Evolutionary conservation across 1,140 invertebrate species (phyloP), one percentile per base, ranked within the genome.

Genomic region (Eufriesea mexicana): DNA sequence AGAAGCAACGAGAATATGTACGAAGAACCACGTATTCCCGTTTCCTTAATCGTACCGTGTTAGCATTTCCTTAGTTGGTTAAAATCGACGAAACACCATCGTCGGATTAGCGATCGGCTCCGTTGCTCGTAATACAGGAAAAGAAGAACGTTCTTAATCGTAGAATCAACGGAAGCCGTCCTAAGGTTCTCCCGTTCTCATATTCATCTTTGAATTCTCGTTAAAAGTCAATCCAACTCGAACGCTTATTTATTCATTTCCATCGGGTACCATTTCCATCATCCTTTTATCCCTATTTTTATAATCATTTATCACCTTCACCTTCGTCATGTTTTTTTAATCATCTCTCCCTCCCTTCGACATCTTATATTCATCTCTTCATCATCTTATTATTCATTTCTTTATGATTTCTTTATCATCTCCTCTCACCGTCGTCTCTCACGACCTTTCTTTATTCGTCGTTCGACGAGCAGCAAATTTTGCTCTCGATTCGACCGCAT

Each of bases 1-100:
- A 81, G 25, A 75, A 67, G n/a, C 79, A 47, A 62, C 35, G 42
- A 68, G n/a, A 16, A 61, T 79, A 74, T 66, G n/a, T 23, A 66
- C 28, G 49, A 81, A 80, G 51, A 45, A 64, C 10, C 57, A 61
- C 12, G 14, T 20, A 25, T 47, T 42, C 18, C 16, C 23, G 42
- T 49, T 23, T 75, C 18, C 10, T 64, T 62, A 25, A 51, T 42
- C 16, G 25, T 62, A 45, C 18, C 6, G 14, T 16, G 28, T 51
- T 18, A 42, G 20, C 16, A n/a, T 28, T 71, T 49, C 67, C 25
- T 67, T 45, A 25, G 18, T 23, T 75, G 28, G 49, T 45, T 42
- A 49, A 28, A 25, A 74, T 70, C 28, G n/a, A 62, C n/a, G n/a
- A 51, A 67, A n/a, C n/a, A 1, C 23, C 25, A 51, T 64, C 35